Conservation (phyloP, 2,797 vertebrate species). For the Cynodonichthys magdalenae region DNA sequence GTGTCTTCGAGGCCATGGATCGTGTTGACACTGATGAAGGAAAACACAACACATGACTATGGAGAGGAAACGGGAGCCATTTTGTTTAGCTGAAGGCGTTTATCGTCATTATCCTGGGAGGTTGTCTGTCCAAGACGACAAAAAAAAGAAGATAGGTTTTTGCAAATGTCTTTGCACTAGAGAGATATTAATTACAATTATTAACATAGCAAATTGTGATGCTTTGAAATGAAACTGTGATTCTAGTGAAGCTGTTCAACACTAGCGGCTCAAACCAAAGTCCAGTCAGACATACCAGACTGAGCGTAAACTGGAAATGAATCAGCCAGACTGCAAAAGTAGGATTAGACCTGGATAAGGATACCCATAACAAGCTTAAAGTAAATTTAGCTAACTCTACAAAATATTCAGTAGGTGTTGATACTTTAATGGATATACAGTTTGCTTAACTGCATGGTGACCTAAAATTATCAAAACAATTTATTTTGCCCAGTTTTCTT, state of each 20-base stretch:
- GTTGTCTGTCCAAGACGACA: background rate
- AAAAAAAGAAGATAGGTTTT: background rate
- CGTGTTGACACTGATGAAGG: conserved; percentile 83
- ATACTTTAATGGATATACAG: background rate
- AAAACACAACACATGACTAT: conserved; percentile 6
- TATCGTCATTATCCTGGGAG: background rate
- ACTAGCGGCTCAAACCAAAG: conserved; percentile 40
- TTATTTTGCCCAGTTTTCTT: background rate
- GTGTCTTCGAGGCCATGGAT: conserved; percentile 97
- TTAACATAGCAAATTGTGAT: conserved; percentile 20
- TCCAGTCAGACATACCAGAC: conserved; percentile 45
- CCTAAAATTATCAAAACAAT: background rate
- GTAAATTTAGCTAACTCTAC: conserved; percentile 19
- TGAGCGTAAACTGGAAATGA: conserved; percentile 37
- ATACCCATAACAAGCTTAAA: conserved; percentile 17
- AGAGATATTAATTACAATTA: conserved; percentile 15
- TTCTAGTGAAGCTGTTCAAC: conserved; percentile 48
- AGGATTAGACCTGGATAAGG: conserved; percentile 36
- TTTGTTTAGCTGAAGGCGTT: background rate
- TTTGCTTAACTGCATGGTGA: background rate
- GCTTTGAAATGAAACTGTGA: conserved; percentile 3
- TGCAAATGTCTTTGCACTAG: background rate
- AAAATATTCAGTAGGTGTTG: background rate
- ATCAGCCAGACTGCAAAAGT: conserved; percentile 46
- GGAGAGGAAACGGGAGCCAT: background rate